phyloP scores from a whole-genome alignment of 2,888 invertebrate species.

The Coelinius sp. region DNA sequence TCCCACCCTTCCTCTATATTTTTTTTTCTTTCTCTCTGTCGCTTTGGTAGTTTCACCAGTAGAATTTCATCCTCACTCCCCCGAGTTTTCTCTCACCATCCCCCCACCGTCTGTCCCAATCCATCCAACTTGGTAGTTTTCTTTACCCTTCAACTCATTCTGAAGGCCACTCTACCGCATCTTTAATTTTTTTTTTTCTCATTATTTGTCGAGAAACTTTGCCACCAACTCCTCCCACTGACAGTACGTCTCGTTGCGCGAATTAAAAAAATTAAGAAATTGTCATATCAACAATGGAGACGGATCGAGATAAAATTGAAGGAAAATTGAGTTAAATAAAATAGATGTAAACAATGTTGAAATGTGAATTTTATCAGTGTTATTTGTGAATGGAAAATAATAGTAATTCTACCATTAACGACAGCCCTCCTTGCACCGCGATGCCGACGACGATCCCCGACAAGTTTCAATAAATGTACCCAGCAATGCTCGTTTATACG shows the following conservation, averaged over 20 bases:
- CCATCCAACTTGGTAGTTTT: slow-evolving; percentile 8
- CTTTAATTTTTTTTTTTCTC: neutral
- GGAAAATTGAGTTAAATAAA: neutral
- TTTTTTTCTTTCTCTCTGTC: slow-evolving; percentile 32
- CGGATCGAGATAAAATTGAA: neutral
- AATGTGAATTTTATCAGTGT: neutral
- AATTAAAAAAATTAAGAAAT: slow-evolving; percentile 17
- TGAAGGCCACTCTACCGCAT: neutral
- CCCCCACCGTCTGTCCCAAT: slow-evolving; percentile 3
- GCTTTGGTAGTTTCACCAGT: slow-evolving; percentile 20
- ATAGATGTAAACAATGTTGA: slow-evolving; percentile 5
- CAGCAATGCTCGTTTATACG: slow-evolving; percentile 48
- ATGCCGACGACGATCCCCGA: slow-evolving; percentile 34
- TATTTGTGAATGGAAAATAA: slow-evolving; percentile 26
- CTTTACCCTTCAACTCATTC: slow-evolving; percentile 3
- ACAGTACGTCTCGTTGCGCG: neutral
- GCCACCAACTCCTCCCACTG: neutral
- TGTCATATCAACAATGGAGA: neutral
- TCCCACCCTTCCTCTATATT: slow-evolving; percentile 21
- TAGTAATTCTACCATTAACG: slow-evolving; percentile 38
- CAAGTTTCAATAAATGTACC: slow-evolving; percentile 47
- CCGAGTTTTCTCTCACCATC: neutral
- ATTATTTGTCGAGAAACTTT: neutral
- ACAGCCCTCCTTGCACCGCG: slow-evolving; percentile 9
- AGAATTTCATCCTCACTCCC: neutral